These are phyloP conservation scores for Frieseomelitta varia DNA, from an alignment of 1,140 invertebrate genomes.

Conservation along the genomic window DNA sequence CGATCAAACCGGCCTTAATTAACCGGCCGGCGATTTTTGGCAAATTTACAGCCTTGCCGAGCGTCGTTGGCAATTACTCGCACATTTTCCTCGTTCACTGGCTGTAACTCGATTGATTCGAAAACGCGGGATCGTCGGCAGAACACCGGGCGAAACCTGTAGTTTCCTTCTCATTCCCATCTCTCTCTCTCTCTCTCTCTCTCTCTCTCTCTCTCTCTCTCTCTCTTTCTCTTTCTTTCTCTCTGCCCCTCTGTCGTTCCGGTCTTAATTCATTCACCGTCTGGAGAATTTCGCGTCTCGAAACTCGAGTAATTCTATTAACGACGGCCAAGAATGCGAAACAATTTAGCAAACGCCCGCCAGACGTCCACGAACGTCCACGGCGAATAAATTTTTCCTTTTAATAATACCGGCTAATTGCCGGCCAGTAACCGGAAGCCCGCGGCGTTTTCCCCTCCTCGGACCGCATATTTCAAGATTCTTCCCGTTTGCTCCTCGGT, in stretches of 20 bases:
- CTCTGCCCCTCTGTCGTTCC: background rate
- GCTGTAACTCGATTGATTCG: constrained; percentile 32
- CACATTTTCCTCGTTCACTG: background rate
- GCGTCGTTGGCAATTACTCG: constrained; percentile 17
- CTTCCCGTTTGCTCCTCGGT: background rate
- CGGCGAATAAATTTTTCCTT: constrained; percentile 58
- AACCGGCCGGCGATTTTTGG: constrained; percentile 34
- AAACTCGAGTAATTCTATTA: constrained; percentile 58
- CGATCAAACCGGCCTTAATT: constrained; percentile 33
- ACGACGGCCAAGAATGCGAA: constrained; percentile 58
- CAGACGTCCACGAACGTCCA: constrained; percentile 21
- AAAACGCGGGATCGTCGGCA: constrained; percentile 30
- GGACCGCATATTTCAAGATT: background rate
- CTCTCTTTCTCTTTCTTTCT: background rate
- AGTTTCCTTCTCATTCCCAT: background rate
- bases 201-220: background rate
- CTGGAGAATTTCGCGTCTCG: constrained; percentile 38
- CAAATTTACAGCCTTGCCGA: constrained; percentile 15
- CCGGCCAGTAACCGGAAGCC: constrained; percentile 11
- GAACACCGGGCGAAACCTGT: background rate
- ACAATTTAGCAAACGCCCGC: constrained; percentile 55
- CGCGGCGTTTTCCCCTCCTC: background rate
- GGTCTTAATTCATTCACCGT: constrained; percentile 48
- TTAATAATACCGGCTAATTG: constrained; percentile 63
- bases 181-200: background rate